A percentile compares a stretch with the other conserved stretches of the same genome.
Evolutionary conservation across 2,888 invertebrate genomes (phyloP).

Genomic region (Harpalus rubripes): DNA sequence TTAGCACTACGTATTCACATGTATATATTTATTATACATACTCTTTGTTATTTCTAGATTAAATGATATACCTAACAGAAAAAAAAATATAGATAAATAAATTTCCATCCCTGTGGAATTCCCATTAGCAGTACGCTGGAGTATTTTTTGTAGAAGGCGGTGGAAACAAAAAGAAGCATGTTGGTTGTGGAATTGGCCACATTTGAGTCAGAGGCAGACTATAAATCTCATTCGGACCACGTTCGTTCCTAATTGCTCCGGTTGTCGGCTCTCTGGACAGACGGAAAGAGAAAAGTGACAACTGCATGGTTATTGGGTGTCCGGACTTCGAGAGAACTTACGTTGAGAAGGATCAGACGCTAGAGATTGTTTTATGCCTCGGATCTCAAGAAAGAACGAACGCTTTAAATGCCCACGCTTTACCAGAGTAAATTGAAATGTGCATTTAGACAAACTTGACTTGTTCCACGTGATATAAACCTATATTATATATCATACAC

Average conservation of each 20-base stretch:
- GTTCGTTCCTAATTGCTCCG: conserved; percentile 50
- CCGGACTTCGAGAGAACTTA: conserved; percentile 5
- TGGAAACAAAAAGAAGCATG: conserved; percentile 21
- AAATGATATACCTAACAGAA: too few relatives aligned
- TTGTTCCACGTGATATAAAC: too few relatives aligned
- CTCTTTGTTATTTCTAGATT: too few relatives aligned
- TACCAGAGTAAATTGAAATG: too few relatives aligned
- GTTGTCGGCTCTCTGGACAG: conserved; percentile 36
- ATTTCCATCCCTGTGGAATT: not conserved
- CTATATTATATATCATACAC: too few relatives aligned
- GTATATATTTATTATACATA: too few relatives aligned
- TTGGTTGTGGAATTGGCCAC: conserved; percentile 17
- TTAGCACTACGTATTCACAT: too few relatives aligned
- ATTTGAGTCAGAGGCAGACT: conserved; percentile 16
- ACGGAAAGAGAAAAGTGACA: conserved; percentile 47
- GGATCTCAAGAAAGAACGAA: not conserved
- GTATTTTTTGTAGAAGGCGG: not conserved
- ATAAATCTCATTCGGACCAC: conserved; percentile 58
- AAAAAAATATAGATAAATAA: not conserved
- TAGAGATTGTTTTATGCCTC: conserved; percentile 20
- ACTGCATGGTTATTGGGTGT: conserved; percentile 51
- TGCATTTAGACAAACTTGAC: too few relatives aligned
- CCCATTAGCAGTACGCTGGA: not conserved
- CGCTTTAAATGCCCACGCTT: too few relatives aligned
- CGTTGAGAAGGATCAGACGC: conserved; percentile 9